Evolutionary conservation across 1,140 invertebrate genomes (phyloP), one percentile per base, ranked within the genome.

Genomic region (Reticulitermes speratus): DNA sequence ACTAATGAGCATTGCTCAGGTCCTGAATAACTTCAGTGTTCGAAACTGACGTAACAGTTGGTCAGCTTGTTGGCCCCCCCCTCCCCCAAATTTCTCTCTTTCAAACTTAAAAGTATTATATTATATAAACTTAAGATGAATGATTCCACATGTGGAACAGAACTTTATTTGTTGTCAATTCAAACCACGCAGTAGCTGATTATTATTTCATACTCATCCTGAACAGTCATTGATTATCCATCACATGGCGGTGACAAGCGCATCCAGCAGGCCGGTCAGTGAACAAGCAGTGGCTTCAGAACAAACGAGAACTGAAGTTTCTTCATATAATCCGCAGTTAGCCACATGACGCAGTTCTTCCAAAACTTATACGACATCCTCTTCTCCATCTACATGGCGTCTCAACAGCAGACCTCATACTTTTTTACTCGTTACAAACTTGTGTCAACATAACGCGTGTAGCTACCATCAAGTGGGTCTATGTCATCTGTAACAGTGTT

Each of bases 351-450:
- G 65, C 65, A 30, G 65, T 75, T 75, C 65, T 75, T 75, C n/a
- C 2, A 75, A 75, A 75, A 75, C 65, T 75, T 30, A 25, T 30
- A 75, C n/a, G 65, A 75, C 65, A 25, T 30, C 65, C 65, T 75
- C 25, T 55, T 55, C 65, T 30, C n/a, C 16, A 75, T 75, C 65
- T 75, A 75, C 65, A 75, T 75, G 25, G n/a, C 65, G 8, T 30
- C 65, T 30, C 65, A 30, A 16, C 65, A 75, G 0, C 25, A 55
- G 25, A 25, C 65, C n/a, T 75, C 65, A 75, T 75, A 25, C 65
- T 75, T 75, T 75, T 75, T 75, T 75, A 25, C 65, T 75, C 65
- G 65, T 75, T 75, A 75, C 65, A 75, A 75, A 75, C 25, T 75
- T 75, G 3, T 75, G 65, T 75, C 65, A 25, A 75, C 65, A 30